A percentile compares a stretch with the other conserved stretches of the same genome.
phyloP scores from a whole-genome alignment of 2,113 vertebrate genomes.

The Coptodon rendalli region DNA sequence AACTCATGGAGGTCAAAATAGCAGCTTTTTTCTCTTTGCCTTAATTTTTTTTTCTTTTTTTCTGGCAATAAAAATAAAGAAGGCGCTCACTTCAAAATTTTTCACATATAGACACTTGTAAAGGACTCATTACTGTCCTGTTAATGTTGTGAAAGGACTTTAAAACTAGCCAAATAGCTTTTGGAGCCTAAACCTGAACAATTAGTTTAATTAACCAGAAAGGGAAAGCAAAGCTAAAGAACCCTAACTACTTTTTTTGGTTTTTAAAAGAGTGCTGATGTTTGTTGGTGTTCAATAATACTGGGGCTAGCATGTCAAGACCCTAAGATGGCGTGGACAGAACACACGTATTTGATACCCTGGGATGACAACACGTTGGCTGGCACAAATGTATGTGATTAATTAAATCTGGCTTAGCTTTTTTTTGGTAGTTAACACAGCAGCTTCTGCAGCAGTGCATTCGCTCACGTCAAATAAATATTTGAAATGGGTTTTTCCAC shows the following conservation, averaged over 20 bases:
- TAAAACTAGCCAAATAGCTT: neutral
- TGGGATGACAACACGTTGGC: neutral
- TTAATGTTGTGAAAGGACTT: neutral
- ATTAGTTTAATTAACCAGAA: neutral
- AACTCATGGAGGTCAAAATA: neutral
- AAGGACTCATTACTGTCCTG: neutral
- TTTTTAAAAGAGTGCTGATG: rapidly evolving
- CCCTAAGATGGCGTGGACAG: rapidly evolving
- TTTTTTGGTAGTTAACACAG: neutral
- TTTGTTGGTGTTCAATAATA: neutral
- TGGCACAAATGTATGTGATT: neutral
- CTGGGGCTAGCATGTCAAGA: neutral
- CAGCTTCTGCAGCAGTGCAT: neutral
- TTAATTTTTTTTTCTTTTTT: neutral
- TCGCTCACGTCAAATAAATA: neutral
- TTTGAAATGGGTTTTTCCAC: neutral
- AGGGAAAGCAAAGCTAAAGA: neutral
- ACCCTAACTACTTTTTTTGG: rapidly evolving
- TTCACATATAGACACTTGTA: neutral
- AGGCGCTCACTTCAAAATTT: rapidly evolving
- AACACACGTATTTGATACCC: neutral
- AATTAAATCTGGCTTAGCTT: neutral
- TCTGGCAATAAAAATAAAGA: rapidly evolving
- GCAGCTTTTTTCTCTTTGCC: rapidly evolving
- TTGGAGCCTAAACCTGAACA: neutral